Evolutionary conservation across 2,797 vertebrate species (phyloP).

Genomic region (Moxostoma hubbsi): DNA sequence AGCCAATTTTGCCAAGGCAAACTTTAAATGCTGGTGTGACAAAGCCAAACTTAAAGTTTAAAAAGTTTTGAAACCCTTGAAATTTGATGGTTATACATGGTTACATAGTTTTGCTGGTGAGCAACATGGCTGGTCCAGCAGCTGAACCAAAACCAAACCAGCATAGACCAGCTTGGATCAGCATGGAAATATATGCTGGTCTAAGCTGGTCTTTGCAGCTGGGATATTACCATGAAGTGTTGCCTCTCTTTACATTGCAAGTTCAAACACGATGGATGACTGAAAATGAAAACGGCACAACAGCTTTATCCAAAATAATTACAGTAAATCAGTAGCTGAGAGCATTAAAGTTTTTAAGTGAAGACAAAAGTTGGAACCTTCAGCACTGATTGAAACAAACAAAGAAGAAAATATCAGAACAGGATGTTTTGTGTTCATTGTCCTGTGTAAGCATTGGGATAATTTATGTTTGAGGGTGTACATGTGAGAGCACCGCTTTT

Average conservation of each 20-base stretch:
- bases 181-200: no score
- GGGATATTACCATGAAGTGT: not conserved
- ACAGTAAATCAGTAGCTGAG: not conserved
- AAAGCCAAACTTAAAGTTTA: no score
- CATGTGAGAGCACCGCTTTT: not conserved
- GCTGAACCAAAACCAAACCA: no score
- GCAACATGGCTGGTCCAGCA: no score
- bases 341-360: not conserved
- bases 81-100: no score
- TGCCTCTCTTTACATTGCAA: not conserved
- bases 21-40: no score
- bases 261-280: constrained; percentile 3
- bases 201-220: no score
- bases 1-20: no score
- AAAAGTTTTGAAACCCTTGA: no score
- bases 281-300: not conserved
- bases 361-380: constrained; percentile 9
- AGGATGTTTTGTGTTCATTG: constrained; percentile 7
- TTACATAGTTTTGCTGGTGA: no score
- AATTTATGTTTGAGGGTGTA: constrained; percentile 13
- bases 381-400: constrained; percentile 25
- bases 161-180: no score
- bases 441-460: constrained; percentile 23
- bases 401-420: constrained; percentile 35
- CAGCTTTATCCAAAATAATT: not conserved